Evolutionary conservation across 2,888 invertebrate genomes (phyloP), one percentile per base, ranked within the genome.

Genomic region (Chrysolina haemoptera): DNA sequence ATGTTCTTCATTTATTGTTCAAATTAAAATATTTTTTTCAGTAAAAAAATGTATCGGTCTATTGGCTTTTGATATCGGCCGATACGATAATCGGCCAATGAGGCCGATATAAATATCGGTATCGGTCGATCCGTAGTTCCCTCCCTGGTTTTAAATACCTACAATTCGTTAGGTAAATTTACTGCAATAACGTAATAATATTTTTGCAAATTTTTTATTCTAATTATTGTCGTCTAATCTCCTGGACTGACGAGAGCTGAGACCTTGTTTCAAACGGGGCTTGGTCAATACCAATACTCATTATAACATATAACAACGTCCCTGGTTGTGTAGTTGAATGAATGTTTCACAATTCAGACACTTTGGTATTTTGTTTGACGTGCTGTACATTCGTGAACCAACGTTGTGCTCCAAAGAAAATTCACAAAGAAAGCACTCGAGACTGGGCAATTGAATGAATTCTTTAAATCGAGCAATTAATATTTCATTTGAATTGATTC

Each of bases 281-380:
- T 72, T 75, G 71, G 75, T 66, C 70, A 71, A 75, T 53, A 46
- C 66, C 69, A 75, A 68, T 62, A 75, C 62, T 68, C 50, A 70
- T 70, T 68, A 65, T 68, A 65, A 73, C 59, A 41, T 68, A 68
- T 63, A 74, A 71, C 63, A 73, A 67, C 64, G 68, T 65, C 65
- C 71, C 46, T 70, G 67, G 70, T 70, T 70, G 67, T 70, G 68
- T 71, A 66, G 69, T 69, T 50, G 62, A 65, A 64, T 70, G 68
- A 64, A 40, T 62, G 75, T 75, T 71, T 71, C 75, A 71, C 71
- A 68, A 75, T 69, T 71, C 66, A 69, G 71, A 74, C 69, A 75
- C 71, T 68, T 71, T 46, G 71, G 69, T 71, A 75, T 75, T 75
- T 75, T 18, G 70, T 69, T 71, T 70, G 68, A 66, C 74, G 62